phyloP scores from a whole-genome alignment of 1,140 invertebrate species.

The Drosophila mauritiana region DNA sequence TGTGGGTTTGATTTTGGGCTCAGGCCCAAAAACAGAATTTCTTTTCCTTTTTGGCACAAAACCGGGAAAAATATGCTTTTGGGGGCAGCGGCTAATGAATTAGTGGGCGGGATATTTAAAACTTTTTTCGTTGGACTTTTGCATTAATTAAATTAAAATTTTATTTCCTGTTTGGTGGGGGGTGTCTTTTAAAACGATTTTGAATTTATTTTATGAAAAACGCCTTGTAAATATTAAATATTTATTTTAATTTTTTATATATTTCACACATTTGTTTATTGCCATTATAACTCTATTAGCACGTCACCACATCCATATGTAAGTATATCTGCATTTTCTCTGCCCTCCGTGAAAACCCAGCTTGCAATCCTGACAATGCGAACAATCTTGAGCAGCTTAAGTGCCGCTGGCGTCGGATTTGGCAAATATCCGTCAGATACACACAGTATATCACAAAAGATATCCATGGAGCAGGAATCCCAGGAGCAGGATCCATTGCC shows the following conservation, averaged over 20 bases:
- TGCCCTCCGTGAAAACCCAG: neutral
- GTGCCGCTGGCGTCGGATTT: slow-evolving; percentile 56
- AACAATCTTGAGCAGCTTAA: slow-evolving; percentile 51
- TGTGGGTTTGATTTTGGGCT: slow-evolving; percentile 26
- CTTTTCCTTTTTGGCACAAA: slow-evolving; percentile 17
- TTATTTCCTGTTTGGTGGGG: neutral
- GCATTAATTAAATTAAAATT: slow-evolving; percentile 23
- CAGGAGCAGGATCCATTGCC: slow-evolving; percentile 10
- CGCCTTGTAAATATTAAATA: too few relatives aligned
- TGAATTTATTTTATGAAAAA: neutral
- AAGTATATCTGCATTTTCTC: neutral
- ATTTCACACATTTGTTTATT: too few relatives aligned
- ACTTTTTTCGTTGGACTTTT: neutral
- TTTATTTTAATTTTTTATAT: too few relatives aligned
- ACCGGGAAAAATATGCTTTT: slow-evolving; percentile 10
- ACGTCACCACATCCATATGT: too few relatives aligned
- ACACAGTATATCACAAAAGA: slow-evolving; percentile 10
- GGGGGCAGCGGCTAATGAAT: slow-evolving; percentile 44
- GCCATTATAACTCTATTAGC: too few relatives aligned
- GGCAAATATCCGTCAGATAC: slow-evolving; percentile 51
- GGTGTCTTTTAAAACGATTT: neutral
- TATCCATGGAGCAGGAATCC: neutral
- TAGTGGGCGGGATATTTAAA: slow-evolving; percentile 27
- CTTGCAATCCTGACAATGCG: slow-evolving; percentile 17
- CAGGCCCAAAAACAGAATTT: slow-evolving; percentile 7